phyloP scores from a whole-genome alignment of 2,113 vertebrate species.

The Perca flavescens region DNA sequence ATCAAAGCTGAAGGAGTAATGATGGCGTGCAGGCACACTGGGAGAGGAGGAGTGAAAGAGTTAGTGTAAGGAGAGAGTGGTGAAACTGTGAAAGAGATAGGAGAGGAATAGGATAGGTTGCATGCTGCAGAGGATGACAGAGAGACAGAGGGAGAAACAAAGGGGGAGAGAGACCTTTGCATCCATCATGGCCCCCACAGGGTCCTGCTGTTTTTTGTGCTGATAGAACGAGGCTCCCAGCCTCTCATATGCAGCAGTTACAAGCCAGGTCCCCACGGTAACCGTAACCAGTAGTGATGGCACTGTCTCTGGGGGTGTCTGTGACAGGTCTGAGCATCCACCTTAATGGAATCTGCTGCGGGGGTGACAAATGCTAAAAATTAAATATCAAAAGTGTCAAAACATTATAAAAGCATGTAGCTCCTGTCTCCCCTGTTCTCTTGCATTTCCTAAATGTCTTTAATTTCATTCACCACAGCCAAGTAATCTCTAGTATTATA shows the following conservation, averaged over 20 bases:
- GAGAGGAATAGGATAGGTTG: constrained; percentile 35
- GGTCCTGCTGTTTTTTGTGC: constrained; percentile 58
- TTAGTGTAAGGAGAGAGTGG: constrained; percentile 35
- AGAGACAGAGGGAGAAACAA: constrained; percentile 33
- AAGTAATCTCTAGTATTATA: neutral
- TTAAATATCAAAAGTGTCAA: constrained; percentile 44
- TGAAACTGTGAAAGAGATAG: constrained; percentile 36
- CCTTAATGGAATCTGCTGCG: constrained; percentile 43
- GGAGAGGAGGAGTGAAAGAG: constrained; percentile 45
- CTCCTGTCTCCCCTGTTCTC: neutral
- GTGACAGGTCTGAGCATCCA: constrained; percentile 46
- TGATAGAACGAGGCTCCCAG: constrained; percentile 65
- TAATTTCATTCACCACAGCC: neutral
- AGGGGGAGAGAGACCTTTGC: constrained; percentile 61
- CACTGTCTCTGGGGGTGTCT: constrained; percentile 31
- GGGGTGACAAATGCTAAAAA: constrained; percentile 49
- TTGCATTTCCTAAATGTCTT: neutral
- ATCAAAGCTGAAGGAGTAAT: constrained; percentile 77
- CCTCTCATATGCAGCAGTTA: constrained; percentile 47
- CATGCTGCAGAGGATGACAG: constrained; percentile 33
- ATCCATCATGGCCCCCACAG: constrained; percentile 51
- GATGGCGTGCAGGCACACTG: constrained; percentile 53
- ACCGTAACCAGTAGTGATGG: constrained; percentile 53
- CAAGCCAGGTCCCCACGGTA: constrained; percentile 54
- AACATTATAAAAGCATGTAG: constrained; percentile 14